These are phyloP conservation scores for Pemphigus obesinymphae DNA, from an alignment of 1,140 invertebrate genomes.

Conservation along the genomic window DNA sequence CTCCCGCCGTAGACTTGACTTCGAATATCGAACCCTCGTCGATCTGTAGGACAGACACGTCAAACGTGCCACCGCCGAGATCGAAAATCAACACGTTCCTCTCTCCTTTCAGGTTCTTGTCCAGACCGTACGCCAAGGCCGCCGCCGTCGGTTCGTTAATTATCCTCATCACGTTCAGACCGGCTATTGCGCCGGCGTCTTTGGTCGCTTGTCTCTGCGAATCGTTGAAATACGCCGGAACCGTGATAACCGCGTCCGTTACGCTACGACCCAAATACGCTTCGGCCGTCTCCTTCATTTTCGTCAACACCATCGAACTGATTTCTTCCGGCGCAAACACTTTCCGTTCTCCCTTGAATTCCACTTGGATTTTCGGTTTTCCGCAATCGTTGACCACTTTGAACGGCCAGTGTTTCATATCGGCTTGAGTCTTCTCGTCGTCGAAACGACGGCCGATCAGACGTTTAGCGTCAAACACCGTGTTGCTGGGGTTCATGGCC, in stretches of 20 bases:
- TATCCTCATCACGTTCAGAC: constrained; percentile 75
- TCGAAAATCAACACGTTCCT: constrained; percentile 64
- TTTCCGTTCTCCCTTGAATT: constrained; percentile 44
- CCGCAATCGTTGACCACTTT: constrained; percentile 59
- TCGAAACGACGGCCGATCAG: constrained; percentile 50
- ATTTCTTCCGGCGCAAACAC: too few species aligned
- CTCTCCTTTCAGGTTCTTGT: constrained; percentile 53
- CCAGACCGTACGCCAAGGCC: constrained; percentile 76
- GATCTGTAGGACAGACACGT: constrained; percentile 82
- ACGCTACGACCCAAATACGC: constrained; percentile 57
- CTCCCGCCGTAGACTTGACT: too few species aligned
- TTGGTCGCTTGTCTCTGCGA: constrained; percentile 66
- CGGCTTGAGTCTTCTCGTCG: constrained; percentile 64
- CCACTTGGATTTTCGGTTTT: constrained; percentile 62
- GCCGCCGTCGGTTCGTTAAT: constrained; percentile 78
- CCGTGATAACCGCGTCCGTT: constrained; percentile 64
- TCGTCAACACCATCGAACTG: constrained; percentile 54
- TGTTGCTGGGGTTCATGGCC: constrained; percentile 80
- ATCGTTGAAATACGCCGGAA: constrained; percentile 70
- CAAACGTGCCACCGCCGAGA: constrained; percentile 70
- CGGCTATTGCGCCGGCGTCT: constrained; percentile 71
- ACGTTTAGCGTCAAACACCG: constrained; percentile 77
- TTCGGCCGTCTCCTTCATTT: constrained; percentile 69
- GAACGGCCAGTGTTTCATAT: constrained; percentile 67
- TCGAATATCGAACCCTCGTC: constrained; percentile 50